Base-by-base conservation (phyloP, 1,140 invertebrate genomes). In the Sminthurinus signatus region DNA sequence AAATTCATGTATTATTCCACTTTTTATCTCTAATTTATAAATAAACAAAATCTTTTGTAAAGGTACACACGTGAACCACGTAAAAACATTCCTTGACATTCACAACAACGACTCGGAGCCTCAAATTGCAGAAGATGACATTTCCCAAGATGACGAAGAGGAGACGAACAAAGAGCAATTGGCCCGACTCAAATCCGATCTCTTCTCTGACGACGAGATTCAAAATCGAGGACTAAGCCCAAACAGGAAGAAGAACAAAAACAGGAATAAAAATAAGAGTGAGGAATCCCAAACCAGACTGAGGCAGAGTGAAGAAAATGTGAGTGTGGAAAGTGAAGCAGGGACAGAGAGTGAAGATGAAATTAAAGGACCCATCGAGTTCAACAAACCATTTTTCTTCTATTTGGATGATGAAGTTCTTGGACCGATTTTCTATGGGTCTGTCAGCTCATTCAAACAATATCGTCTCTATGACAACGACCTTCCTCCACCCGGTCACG, bases 301-400 rank as follows among this genome's bases (percentile, higher is more conserved):
- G 32, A 36, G 5, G 5, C 32, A 36, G 32, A 15, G 32, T 36
- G 32, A 36, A 36, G 32, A 36, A 36, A 15, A 36, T 36, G 32
- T 8, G 5, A 36, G 32, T 36, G 15, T 15, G 32, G 32, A 36
- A 8, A 36, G 32, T 36, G 5, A 5, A 36, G 32, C 5, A n/a
- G n/a, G n/a, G n/a, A n/a, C n/a, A n/a, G n/a, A n/a, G n/a, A n/a
- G n/a, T n/a, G n/a, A n/a, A n/a, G n/a, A n/a, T n/a, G n/a, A n/a
- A n/a, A n/a, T n/a, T n/a, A n/a, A n/a, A n/a, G n/a, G n/a, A n/a
- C n/a, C n/a, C n/a, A 39, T 67, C 28, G 21, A 31, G 0, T 67
- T 67, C 60, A 31, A 58, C 42, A 42, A 43, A 44, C 55, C 55
- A 25, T 67, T 67, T 27, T 67, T 67, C 39, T 67, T 52, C 60